phyloP scores from a whole-genome alignment of 2,888 invertebrate genomes.

The Hyles lineata region DNA sequence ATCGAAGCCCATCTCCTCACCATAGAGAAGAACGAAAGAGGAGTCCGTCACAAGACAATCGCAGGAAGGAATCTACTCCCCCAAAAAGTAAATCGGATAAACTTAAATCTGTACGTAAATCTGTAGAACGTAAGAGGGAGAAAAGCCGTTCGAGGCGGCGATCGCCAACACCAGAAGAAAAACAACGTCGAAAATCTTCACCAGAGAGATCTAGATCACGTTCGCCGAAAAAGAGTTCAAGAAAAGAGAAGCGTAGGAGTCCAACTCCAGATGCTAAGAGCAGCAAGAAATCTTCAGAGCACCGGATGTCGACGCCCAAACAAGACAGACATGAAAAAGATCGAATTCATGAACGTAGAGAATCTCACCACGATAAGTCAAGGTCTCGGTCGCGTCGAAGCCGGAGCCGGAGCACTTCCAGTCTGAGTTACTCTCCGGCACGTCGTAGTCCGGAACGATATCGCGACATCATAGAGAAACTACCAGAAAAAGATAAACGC shows the following conservation, averaged over 20 bases:
- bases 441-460: slow-evolving; percentile 88
- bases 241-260: slow-evolving; percentile 59
- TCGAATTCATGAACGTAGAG: slow-evolving; percentile 48
- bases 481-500: slow-evolving; percentile 83
- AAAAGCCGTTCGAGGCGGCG: slow-evolving; percentile 48
- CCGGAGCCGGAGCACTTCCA: slow-evolving; percentile 81
- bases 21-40: slow-evolving; percentile 54
- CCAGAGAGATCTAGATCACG: slow-evolving; percentile 64
- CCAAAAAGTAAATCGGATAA: slow-evolving; percentile 58
- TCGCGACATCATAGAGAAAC: slow-evolving; percentile 85
- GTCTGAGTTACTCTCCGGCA: slow-evolving; percentile 89
- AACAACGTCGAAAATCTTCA: slow-evolving; percentile 36
- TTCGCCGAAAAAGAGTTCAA: slow-evolving; percentile 54
- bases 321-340: slow-evolving; percentile 48
- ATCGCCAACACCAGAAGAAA: slow-evolving; percentile 33
- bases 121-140: slow-evolving; percentile 54
- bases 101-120: slow-evolving; percentile 53
- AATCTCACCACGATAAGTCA: slow-evolving; percentile 55
- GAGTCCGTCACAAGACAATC: slow-evolving; percentile 58
- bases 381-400: slow-evolving; percentile 68
- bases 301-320: slow-evolving; percentile 51
- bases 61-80: slow-evolving; percentile 55
- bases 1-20: slow-evolving; percentile 49
- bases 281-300: slow-evolving; percentile 54
- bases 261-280: slow-evolving; percentile 54